Conservation (phyloP, 2,797 vertebrate genomes). For the Cyclopterus lumpus region DNA sequence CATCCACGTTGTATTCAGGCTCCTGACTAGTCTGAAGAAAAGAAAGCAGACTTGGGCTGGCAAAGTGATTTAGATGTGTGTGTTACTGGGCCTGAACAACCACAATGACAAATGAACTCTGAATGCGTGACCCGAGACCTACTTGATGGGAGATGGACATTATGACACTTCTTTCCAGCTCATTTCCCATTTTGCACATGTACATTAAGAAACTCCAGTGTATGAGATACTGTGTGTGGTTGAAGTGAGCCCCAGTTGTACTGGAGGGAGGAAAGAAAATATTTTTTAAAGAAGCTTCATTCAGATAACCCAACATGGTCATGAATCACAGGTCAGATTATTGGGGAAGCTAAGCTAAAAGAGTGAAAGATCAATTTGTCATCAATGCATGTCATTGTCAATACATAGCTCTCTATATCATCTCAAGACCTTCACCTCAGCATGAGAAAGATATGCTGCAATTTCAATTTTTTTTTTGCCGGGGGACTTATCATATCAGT, state of each 20-base stretch:
- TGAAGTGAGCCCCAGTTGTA: slow-evolving; percentile 40
- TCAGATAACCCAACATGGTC: slow-evolving; percentile 34
- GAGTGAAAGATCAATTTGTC: slow-evolving; percentile 67
- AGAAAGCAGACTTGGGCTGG: slow-evolving; percentile 20
- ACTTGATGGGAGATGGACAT: slow-evolving; percentile 47
- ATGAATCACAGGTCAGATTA: slow-evolving; percentile 62
- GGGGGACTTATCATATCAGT: slow-evolving; percentile 67
- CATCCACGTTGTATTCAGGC: slow-evolving; percentile 40
- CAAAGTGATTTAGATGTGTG: slow-evolving; percentile 39
- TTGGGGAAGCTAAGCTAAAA: slow-evolving; percentile 36
- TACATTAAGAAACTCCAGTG: slow-evolving; percentile 47
- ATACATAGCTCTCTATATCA: slow-evolving; percentile 63
- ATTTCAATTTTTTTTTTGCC: slow-evolving; percentile 44
- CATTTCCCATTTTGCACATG: slow-evolving; percentile 54
- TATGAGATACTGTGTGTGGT: slow-evolving; percentile 39
- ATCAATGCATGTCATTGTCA: slow-evolving; percentile 53
- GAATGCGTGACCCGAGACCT: slow-evolving; percentile 35
- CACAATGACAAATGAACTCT: slow-evolving; percentile 41
- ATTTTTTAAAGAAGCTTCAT: slow-evolving; percentile 26
- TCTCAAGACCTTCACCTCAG: slow-evolving; percentile 42
- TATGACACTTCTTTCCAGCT: slow-evolving; percentile 59
- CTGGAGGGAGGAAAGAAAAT: slow-evolving; percentile 28
- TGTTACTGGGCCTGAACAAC: slow-evolving; percentile 49
- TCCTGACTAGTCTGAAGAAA: slow-evolving; percentile 40
- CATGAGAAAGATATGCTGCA: slow-evolving; percentile 33